Conservation (phyloP, 2,113 vertebrate genomes). For the Semicossyphus pulcher region DNA sequence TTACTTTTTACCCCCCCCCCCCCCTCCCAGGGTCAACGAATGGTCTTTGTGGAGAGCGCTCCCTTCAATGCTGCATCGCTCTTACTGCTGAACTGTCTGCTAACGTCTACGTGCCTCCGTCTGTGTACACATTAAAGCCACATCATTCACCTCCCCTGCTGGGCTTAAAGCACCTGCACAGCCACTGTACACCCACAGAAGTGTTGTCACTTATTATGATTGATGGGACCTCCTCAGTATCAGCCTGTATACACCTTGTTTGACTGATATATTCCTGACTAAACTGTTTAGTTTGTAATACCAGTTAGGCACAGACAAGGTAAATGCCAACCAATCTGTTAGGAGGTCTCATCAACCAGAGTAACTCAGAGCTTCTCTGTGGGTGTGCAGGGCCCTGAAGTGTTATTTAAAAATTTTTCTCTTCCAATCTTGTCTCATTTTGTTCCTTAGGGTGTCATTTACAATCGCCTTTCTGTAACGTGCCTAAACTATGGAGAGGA, state of each 20-base stretch:
- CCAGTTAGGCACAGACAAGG: not conserved
- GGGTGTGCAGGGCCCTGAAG: slow-evolving; percentile 35
- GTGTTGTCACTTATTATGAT: slow-evolving; percentile 15
- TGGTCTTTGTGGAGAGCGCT: slow-evolving; percentile 39
- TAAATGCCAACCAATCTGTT: slow-evolving; percentile 14
- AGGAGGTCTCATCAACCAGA: slow-evolving; percentile 41
- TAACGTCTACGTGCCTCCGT: slow-evolving; percentile 64
- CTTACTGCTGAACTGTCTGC: slow-evolving; percentile 55
- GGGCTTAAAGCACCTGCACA: slow-evolving; percentile 48
- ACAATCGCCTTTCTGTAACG: slow-evolving; percentile 85
- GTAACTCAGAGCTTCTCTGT: slow-evolving; percentile 31
- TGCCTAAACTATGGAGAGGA: slow-evolving; percentile 84
- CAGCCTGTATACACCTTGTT: slow-evolving; percentile 12
- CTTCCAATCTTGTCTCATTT: slow-evolving; percentile 51
- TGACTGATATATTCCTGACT: not conserved
- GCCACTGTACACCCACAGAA: slow-evolving; percentile 44
- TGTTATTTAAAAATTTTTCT: slow-evolving; percentile 42
- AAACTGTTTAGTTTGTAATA: slow-evolving; percentile 1
- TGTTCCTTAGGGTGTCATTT: slow-evolving; percentile 75
- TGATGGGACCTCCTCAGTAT: slow-evolving; percentile 20
- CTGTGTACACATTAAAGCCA: slow-evolving; percentile 59
- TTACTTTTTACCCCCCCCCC: not conserved
- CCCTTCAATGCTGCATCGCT: slow-evolving; percentile 57
- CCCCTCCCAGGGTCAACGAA: not conserved
- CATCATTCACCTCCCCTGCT: slow-evolving; percentile 51